Evolutionary conservation across 1,140 invertebrate species (phyloP).

Genomic region (Tetramorium parvispinum): DNA sequence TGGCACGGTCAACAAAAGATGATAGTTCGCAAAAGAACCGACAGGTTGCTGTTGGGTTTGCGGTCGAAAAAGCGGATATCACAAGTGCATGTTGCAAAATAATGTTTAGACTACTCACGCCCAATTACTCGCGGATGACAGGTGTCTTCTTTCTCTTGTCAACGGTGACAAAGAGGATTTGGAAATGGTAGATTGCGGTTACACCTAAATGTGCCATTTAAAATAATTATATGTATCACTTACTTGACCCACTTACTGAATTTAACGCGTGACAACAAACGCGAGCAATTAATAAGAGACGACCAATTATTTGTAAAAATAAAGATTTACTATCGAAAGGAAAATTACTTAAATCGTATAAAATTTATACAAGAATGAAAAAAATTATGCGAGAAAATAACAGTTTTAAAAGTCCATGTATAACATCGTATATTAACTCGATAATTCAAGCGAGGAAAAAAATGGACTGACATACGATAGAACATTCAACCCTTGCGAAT

Average conservation of each 20-base stretch:
- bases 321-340: not conserved
- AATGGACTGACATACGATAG: not conserved
- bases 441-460: not conserved
- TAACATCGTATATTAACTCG: not conserved
- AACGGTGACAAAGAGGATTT: constrained; percentile 3
- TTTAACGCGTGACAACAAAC: not conserved
- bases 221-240: not conserved
- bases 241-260: constrained; percentile 10
- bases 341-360: not conserved
- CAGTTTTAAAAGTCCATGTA: not conserved
- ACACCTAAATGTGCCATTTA: not conserved
- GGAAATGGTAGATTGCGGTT: constrained; percentile 14
- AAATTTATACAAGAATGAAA: not conserved
- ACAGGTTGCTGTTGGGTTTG: constrained; percentile 75
- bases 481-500: not conserved
- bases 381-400: not conserved
- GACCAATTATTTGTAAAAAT: not conserved
- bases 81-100: constrained; percentile 61
- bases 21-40: constrained; percentile 77
- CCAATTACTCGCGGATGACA: constrained; percentile 29
- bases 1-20: constrained; percentile 72
- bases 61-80: constrained; percentile 70
- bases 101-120: constrained; percentile 8
- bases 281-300: not conserved
- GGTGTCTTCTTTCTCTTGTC: constrained; percentile 10